Evolutionary conservation across 2,888 invertebrate genomes (phyloP), one percentile per base, ranked within the genome.

Genomic region (Caradrina kadenii): DNA sequence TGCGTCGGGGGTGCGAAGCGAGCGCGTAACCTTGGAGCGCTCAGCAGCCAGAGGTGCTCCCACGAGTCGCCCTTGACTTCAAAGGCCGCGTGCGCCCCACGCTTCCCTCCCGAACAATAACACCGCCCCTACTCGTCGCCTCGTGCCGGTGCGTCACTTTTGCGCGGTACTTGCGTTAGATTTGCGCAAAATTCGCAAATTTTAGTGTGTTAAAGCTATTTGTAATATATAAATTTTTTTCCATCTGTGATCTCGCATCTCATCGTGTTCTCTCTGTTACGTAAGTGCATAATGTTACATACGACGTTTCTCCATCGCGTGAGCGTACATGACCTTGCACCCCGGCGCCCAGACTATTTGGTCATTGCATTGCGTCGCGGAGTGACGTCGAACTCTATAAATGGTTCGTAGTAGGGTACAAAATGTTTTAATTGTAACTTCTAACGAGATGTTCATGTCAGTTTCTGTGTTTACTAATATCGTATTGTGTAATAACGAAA

Each of bases 51-150:
- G 80, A 87, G 88, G 79, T 89, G 90, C 89, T 90, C 89, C 87
- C 87, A 80, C 86, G 65, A 82, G 69, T 68, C 82, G 89, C 88
- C 93, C 93, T 93, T 93, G 93, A 93, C 90, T 90, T 86, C 81
- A 82, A 80, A 79, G 72, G 77, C 86, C 81, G 81, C 82, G 74
- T 85, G 85, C 86, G 86, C 85, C 73, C 72, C 76, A 67, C 83
- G 78, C 75, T 83, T 73, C 79, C 81, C 82, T 78, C 81, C 74
- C 83, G 81, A 72, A 82, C 86, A 84, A 87, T 76, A 88, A 87
- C 84, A 87, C 81, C 81, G 82, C 83, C 73, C 76, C 76, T 81
- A 80, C 74, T 68, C 74, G 77, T 45, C 71, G 73, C 79, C 77
- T 79, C 79, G 79, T 70, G 60, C 63, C 77, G 77, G 60, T 63